Evolutionary conservation across 1,140 invertebrate genomes (phyloP).

Genomic region (Varroa destructor): DNA sequence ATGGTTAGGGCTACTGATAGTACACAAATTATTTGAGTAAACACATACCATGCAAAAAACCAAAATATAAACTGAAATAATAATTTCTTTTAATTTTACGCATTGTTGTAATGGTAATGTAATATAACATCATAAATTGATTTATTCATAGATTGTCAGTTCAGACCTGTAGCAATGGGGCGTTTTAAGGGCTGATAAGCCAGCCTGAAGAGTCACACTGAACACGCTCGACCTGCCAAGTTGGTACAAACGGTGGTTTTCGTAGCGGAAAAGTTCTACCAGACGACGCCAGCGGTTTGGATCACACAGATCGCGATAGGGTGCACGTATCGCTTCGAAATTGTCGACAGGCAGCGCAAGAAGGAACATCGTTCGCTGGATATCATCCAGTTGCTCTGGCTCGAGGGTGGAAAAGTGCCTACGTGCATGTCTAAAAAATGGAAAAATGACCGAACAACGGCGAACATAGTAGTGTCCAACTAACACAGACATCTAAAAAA

Average conservation of each 20-base stretch:
- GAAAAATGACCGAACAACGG: slow-evolving; percentile 17
- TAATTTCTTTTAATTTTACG: too few relatives aligned
- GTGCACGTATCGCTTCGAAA: slow-evolving; percentile 42
- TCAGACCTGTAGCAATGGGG: slow-evolving; percentile 48
- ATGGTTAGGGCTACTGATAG: too few relatives aligned
- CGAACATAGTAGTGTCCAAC: too few relatives aligned
- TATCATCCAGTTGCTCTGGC: slow-evolving; percentile 68
- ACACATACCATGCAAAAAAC: too few relatives aligned
- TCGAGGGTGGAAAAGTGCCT: slow-evolving; percentile 78
- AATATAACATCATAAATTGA: too few relatives aligned
- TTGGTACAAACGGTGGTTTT: slow-evolving; percentile 87
- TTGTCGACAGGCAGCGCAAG: slow-evolving; percentile 74
- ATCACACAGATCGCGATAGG: slow-evolving; percentile 56
- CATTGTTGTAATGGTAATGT: too few relatives aligned
- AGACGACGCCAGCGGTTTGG: slow-evolving; percentile 62
- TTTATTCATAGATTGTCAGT: too few relatives aligned
- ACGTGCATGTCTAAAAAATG: slow-evolving; percentile 59
- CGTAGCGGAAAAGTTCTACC: slow-evolving; percentile 76
- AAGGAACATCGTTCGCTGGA: slow-evolving; percentile 86
- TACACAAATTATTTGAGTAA: too few relatives aligned
- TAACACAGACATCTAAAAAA: too few relatives aligned
- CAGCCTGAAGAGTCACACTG: slow-evolving; percentile 75
- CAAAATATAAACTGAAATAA: too few relatives aligned
- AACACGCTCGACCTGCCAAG: slow-evolving; percentile 78
- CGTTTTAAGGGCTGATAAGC: slow-evolving; percentile 85